These are phyloP conservation scores for Eilema griseolum DNA, from an alignment of 2,888 invertebrate genomes.

Conservation along the genomic window DNA sequence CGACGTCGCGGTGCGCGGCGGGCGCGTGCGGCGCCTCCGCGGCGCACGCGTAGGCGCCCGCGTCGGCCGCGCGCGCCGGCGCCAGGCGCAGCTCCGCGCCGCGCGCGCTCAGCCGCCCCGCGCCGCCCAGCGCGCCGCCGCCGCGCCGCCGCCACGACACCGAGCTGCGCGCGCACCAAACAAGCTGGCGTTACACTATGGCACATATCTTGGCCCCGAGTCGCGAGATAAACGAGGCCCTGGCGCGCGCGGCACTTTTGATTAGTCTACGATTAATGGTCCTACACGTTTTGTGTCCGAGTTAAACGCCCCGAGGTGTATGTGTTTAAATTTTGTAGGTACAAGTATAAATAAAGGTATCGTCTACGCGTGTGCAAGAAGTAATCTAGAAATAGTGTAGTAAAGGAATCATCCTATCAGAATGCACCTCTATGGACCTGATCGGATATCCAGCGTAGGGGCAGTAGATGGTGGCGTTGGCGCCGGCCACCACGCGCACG, in stretches of 20 bases:
- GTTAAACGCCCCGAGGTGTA: too few relatives aligned
- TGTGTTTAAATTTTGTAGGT: neutral
- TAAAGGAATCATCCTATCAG: slow-evolving; percentile 71
- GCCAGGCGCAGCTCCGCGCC: slow-evolving; percentile 69
- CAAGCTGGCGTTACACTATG: too few relatives aligned
- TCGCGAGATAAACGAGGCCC: neutral
- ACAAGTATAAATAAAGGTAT: neutral
- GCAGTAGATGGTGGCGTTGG: slow-evolving; percentile 91
- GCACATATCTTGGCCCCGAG: too few relatives aligned
- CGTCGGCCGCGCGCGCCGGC: slow-evolving; percentile 86
- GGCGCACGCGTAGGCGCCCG: slow-evolving; percentile 92
- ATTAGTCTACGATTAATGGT: too few relatives aligned
- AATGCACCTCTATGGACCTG: slow-evolving; percentile 87
- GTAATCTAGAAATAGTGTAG: slow-evolving; percentile 38
- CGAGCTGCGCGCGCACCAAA: slow-evolving; percentile 68
- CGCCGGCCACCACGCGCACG: slow-evolving; percentile 92
- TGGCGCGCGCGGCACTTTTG: neutral
- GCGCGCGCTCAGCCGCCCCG: slow-evolving; percentile 77
- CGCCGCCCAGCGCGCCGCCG: slow-evolving; percentile 69
- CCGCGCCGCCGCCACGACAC: slow-evolving; percentile 85
- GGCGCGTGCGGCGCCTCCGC: slow-evolving; percentile 91
- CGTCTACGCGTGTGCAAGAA: slow-evolving; percentile 15
- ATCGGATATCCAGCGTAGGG: slow-evolving; percentile 96
- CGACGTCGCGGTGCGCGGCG: slow-evolving; percentile 89
- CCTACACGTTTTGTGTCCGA: too few relatives aligned